phyloP scores from a whole-genome alignment of 2,797 vertebrate genomes.

The Pseudochaenichthys georgianus region DNA sequence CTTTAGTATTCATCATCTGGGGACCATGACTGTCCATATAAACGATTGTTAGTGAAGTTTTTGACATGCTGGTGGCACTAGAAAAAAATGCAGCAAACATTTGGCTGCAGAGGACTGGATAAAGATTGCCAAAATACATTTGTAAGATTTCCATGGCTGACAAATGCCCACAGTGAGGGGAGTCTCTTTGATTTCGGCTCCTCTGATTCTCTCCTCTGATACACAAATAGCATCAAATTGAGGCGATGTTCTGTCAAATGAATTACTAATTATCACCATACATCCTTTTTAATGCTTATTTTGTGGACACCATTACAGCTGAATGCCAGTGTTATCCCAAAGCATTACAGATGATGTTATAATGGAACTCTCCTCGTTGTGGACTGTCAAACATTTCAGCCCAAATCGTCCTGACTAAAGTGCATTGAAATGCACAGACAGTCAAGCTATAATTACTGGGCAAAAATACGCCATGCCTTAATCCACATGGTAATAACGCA shows the following conservation, averaged over 20 bases:
- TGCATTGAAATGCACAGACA: constrained; percentile 79
- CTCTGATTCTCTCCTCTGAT: constrained; percentile 38
- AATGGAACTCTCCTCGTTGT: constrained; percentile 61
- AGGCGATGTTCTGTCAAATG: constrained; percentile 54
- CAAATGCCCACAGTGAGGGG: constrained; percentile 4
- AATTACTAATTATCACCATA: constrained; percentile 62
- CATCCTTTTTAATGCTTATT: constrained; percentile 66
- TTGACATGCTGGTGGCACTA: no score
- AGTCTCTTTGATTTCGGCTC: constrained; percentile 30
- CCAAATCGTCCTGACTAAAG: constrained; percentile 71
- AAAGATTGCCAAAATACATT: background rate
- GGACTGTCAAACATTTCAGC: constrained; percentile 62
- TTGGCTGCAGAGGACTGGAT: background rate
- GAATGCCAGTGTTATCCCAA: constrained; percentile 62
- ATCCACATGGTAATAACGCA: constrained; percentile 86
- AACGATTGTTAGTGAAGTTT: no score
- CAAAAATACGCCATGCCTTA: constrained; percentile 82
- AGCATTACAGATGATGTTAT: constrained; percentile 55
- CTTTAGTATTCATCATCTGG: no score
- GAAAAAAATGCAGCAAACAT: background rate
- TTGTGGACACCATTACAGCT: constrained; percentile 40
- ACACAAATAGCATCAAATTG: constrained; percentile 57
- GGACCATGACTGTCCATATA: no score
- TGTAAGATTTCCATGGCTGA: background rate
- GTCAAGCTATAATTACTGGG: constrained; percentile 80